Evolutionary conservation across 2,113 vertebrate species (phyloP).

Genomic region (Varanus komodoensis): DNA sequence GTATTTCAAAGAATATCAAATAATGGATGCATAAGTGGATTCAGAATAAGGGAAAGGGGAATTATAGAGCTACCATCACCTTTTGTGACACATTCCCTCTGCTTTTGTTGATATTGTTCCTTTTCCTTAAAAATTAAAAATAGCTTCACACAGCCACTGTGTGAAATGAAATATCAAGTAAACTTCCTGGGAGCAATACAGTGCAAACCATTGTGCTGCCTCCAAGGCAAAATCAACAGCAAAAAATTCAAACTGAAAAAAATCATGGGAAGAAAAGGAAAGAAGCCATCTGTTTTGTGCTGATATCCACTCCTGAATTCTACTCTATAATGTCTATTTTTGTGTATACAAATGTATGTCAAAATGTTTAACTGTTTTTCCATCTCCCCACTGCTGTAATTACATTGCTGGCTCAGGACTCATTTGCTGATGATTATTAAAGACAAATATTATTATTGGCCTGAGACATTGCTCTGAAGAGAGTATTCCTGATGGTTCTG

Average conservation of each 20-base stretch:
- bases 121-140: slow-evolving; percentile 39
- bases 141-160: slow-evolving; percentile 41
- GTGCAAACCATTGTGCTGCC: slow-evolving; percentile 17
- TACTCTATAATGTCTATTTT: slow-evolving; percentile 32
- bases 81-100: slow-evolving; percentile 56
- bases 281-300: slow-evolving; percentile 38
- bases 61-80: slow-evolving; percentile 63
- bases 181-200: slow-evolving; percentile 25
- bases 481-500: rapidly evolving
- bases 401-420: neutral
- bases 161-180: slow-evolving; percentile 18
- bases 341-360: neutral
- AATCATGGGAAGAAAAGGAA: slow-evolving; percentile 32
- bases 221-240: slow-evolving; percentile 17
- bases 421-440: slow-evolving; percentile 23
- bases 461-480: neutral
- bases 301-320: slow-evolving; percentile 52
- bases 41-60: slow-evolving; percentile 62
- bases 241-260: slow-evolving; percentile 44
- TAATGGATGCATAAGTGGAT: slow-evolving; percentile 49
- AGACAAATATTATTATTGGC: slow-evolving; percentile 21
- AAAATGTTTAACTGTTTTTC: slow-evolving; percentile 29
- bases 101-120: slow-evolving; percentile 9
- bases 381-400: slow-evolving; percentile 17
- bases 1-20: slow-evolving; percentile 61